Conservation (phyloP, 2,888 invertebrate species). For the Taenaris catops region DNA sequence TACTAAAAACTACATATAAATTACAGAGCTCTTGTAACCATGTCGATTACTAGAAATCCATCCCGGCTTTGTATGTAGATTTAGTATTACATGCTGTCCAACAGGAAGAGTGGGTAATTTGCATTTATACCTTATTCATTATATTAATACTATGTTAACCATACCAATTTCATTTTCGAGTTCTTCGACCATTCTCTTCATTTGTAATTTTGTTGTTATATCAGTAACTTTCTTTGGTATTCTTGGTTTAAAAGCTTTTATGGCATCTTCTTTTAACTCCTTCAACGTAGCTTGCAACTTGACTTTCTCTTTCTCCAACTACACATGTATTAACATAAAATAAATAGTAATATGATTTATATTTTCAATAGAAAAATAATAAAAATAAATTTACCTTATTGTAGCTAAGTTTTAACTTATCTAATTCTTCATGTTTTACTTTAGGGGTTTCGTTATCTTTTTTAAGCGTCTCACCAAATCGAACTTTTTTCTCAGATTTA, state of each 20-base stretch:
- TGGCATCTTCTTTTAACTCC: constrained; percentile 82
- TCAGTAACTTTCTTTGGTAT: constrained; percentile 88
- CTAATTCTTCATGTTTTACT: constrained; percentile 70
- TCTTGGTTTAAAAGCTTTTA: constrained; percentile 83
- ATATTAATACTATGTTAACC: too few relatives aligned
- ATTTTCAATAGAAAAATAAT: not conserved
- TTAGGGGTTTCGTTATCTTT: constrained; percentile 66
- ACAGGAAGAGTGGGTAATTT: not conserved
- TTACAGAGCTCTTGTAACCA: too few relatives aligned
- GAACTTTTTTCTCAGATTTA: constrained; percentile 73
- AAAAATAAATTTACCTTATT: constrained; percentile 45
- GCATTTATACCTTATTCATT: too few relatives aligned
- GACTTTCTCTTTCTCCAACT: constrained; percentile 83
- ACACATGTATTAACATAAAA: constrained; percentile 1
- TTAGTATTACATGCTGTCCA: too few relatives aligned
- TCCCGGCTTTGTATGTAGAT: too few relatives aligned
- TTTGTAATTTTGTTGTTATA: constrained; percentile 84
- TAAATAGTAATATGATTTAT: not conserved
- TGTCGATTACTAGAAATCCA: too few relatives aligned
- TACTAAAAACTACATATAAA: too few relatives aligned
- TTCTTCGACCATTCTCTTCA: constrained; percentile 92
- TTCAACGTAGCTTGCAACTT: constrained; percentile 83
- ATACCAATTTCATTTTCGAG: constrained; percentile 91
- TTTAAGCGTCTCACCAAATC: constrained; percentile 58
- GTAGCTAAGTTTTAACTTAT: constrained; percentile 75